Evolutionary conservation across 2,113 vertebrate species (phyloP).

Genomic region (Thamnophis sirtalis): DNA sequence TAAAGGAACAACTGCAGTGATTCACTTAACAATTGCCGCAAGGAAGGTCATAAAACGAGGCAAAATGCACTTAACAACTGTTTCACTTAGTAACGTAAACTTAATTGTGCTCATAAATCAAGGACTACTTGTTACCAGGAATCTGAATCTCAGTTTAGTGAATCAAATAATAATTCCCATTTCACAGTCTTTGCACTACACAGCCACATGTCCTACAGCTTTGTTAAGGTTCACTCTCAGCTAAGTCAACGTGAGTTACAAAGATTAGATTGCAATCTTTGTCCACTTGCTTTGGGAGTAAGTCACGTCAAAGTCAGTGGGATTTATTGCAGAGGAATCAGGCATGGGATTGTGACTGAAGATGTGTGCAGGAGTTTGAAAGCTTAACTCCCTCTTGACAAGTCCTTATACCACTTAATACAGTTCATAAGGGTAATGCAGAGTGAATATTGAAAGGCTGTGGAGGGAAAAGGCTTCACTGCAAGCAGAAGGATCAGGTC

Average conservation of each 20-base stretch:
- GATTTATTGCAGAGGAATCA: neutral
- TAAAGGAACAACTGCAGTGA: too few relatives aligned
- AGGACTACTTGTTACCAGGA: neutral
- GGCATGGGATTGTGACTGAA: neutral
- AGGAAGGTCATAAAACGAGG: too few relatives aligned
- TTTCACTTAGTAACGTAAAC: too few relatives aligned
- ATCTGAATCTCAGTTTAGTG: neutral
- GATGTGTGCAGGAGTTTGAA: neutral
- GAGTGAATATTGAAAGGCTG: neutral
- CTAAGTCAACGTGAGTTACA: neutral
- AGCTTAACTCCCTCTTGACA: conserved; percentile 1
- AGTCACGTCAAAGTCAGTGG: neutral
- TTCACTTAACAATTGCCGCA: too few relatives aligned
- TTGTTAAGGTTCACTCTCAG: neutral
- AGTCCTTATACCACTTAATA: neutral
- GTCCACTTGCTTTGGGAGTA: neutral
- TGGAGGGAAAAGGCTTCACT: neutral
- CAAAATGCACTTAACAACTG: too few relatives aligned
- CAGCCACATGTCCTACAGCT: rapidly evolving
- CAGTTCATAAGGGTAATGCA: neutral
- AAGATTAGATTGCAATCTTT: rapidly evolving
- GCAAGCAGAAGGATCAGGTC: rapidly evolving
- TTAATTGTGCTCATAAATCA: too few relatives aligned
- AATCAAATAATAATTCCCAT: neutral
- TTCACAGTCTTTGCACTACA: rapidly evolving